Conservation (phyloP, 2,113 vertebrate species). For the Patagioenas fasciata region DNA sequence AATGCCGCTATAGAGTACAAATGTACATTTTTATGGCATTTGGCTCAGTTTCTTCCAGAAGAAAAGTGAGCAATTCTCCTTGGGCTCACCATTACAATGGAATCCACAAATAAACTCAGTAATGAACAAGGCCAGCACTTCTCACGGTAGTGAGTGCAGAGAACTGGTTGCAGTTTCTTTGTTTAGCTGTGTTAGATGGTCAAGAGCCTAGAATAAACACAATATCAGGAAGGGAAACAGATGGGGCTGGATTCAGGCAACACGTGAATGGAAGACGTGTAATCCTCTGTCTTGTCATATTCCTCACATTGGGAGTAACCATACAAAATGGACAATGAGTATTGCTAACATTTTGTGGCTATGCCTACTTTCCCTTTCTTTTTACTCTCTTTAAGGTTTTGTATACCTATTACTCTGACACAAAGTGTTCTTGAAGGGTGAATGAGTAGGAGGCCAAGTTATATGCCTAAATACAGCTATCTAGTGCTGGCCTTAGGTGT, state of each 20-base stretch:
- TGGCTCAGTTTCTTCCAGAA: slow-evolving; percentile 32
- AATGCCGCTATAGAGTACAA: background rate
- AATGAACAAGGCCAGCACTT: background rate
- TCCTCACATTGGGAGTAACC: background rate
- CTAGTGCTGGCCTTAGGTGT: background rate
- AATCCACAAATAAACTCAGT: background rate
- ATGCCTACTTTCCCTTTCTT: background rate
- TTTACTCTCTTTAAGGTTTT: background rate
- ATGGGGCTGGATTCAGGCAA: background rate
- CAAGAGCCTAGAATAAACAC: background rate
- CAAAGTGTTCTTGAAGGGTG: background rate
- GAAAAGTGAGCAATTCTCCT: slow-evolving; percentile 1
- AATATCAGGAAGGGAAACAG: background rate
- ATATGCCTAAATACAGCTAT: background rate
- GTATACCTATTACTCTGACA: background rate
- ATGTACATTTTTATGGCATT: slow-evolving; percentile 1
- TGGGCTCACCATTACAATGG: background rate
- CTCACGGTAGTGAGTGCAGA: background rate
- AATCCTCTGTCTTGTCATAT: background rate
- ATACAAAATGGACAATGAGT: background rate
- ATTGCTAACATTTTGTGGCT: background rate
- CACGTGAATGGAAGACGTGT: background rate
- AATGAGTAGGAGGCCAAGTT: background rate
- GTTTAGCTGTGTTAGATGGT: background rate
- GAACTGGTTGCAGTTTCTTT: background rate